Percentiles rank a stretch among this genome's conserved stretches.
These are phyloP conservation scores for Tachysurus vachellii DNA, from an alignment of 2,113 vertebrate species.

Conservation along the genomic window DNA sequence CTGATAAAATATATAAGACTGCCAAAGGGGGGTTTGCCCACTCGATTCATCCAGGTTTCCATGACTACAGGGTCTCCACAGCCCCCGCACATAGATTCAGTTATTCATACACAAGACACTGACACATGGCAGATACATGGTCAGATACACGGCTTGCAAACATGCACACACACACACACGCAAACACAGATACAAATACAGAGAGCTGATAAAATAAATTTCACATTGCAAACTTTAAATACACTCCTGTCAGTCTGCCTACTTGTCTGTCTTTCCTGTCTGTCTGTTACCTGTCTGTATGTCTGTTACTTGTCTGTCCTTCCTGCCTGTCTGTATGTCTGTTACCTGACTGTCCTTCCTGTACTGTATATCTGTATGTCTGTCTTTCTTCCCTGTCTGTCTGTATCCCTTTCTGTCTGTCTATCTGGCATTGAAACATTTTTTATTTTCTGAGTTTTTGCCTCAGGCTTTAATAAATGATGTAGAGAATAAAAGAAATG, in stretches of 20 bases:
- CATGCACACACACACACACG: constrained; percentile 20
- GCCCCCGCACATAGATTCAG: constrained; percentile 68
- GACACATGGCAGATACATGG: constrained; percentile 61
- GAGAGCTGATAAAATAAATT: constrained; percentile 10
- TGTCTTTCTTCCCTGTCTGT: not conserved
- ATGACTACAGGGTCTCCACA: constrained; percentile 70
- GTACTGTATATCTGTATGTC: not conserved
- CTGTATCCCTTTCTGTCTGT: not conserved
- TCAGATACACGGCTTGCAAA: constrained; percentile 55
- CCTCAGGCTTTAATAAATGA: constrained; percentile 69
- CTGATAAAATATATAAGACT: constrained; percentile 71
- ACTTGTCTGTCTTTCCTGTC: not conserved
- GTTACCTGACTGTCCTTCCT: not conserved
- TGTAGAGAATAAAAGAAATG: constrained; percentile 62
- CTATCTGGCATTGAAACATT: constrained; percentile 39
- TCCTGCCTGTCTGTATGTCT: not conserved
- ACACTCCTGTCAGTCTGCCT: not conserved
- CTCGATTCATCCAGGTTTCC: constrained; percentile 65
- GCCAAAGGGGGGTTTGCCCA: constrained; percentile 64
- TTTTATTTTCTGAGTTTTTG: constrained; percentile 76
- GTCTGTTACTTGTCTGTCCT: not conserved
- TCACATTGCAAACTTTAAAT: not conserved
- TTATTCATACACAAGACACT: constrained; percentile 70
- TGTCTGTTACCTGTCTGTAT: not conserved
- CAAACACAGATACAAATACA: constrained; percentile 1